Evolutionary conservation across 2,888 invertebrate genomes (phyloP).

Genomic region (Perizoma flavofasciatum): DNA sequence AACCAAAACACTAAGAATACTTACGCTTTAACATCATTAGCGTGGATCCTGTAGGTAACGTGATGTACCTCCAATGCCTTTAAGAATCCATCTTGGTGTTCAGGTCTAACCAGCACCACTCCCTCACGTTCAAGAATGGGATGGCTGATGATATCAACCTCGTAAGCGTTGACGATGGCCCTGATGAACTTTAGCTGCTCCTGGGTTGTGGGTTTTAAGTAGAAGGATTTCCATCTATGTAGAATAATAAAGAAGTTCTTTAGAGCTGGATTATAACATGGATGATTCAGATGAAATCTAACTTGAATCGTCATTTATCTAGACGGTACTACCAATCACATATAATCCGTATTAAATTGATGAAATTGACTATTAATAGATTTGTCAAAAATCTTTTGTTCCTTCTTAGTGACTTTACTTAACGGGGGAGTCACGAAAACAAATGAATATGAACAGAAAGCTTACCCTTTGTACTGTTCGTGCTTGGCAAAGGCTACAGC

Average conservation of each 20-base stretch:
- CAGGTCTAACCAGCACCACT: slow-evolving; percentile 69
- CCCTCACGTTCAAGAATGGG: slow-evolving; percentile 59
- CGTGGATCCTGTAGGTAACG: slow-evolving; percentile 66
- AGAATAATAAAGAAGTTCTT: no score
- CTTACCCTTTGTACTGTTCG: slow-evolving; percentile 65
- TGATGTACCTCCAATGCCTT: slow-evolving; percentile 51
- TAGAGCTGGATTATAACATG: no score
- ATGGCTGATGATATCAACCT: slow-evolving; percentile 56
- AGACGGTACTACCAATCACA: slow-evolving; percentile 5
- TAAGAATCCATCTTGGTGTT: slow-evolving; percentile 55
- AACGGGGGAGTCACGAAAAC: no score
- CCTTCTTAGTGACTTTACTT: no score
- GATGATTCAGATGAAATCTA: no score
- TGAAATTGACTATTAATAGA: no score
- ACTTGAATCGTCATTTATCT: no score
- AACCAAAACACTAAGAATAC: no score
- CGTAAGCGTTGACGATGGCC: slow-evolving; percentile 43
- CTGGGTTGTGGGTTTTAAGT: slow-evolving; percentile 50
- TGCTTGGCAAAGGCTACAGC: slow-evolving; percentile 62
- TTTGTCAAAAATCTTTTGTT: no score
- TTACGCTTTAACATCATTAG: slow-evolving; percentile 77
- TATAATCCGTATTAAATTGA: not conserved
- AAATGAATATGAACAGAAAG: not conserved
- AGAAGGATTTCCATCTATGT: slow-evolving; percentile 64
- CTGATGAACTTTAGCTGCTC: slow-evolving; percentile 53